Conservation (phyloP, 2,113 vertebrate genomes). For the Echinops telfairi region DNA sequence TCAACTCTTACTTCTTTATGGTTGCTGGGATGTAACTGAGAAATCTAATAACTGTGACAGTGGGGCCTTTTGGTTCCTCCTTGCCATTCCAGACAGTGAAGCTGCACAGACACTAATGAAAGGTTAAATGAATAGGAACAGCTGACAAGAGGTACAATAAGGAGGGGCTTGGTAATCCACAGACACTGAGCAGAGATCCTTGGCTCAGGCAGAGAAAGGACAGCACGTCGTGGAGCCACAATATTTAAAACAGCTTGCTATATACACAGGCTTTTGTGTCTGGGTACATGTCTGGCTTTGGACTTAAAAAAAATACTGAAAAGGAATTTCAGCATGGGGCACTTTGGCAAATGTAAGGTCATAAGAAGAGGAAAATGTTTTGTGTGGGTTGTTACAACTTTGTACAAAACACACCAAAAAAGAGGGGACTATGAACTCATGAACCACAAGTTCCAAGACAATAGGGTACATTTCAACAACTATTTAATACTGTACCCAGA, state of each 20-base stretch:
- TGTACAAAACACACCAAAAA: conserved; percentile 86
- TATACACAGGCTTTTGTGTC: conserved; percentile 91
- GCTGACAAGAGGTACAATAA: conserved; percentile 98
- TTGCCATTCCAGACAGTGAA: conserved; percentile 93
- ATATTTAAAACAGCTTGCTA: conserved; percentile 96
- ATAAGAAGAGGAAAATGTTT: conserved; percentile 91
- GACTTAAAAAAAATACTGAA: conserved; percentile 90
- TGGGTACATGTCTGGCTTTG: conserved; percentile 90
- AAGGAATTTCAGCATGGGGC: conserved; percentile 94
- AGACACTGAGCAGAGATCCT: conserved; percentile 91
- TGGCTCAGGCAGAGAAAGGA: conserved; percentile 93
- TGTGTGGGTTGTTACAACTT: conserved; percentile 92
- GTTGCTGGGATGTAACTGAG: conserved; percentile 97
- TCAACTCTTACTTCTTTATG: conserved; percentile 91
- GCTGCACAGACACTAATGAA: conserved; percentile 97
- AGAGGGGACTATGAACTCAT: conserved; percentile 87
- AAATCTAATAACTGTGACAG: conserved; percentile 99
- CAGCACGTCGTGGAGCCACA: conserved; percentile 91
- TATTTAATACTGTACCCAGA: conserved; percentile 80
- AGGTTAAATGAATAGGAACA: conserved; percentile 99
- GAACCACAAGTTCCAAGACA: conserved; percentile 87
- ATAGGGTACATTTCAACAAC: conserved; percentile 84
- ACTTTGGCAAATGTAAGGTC: conserved; percentile 96
- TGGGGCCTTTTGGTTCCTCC: conserved; percentile 95
- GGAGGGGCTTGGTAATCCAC: conserved; percentile 91